Percentiles rank a stretch among this genome's conserved stretches.
Conservation (phyloP, 2,113 vertebrate species). For the Sciurus niger region DNA sequence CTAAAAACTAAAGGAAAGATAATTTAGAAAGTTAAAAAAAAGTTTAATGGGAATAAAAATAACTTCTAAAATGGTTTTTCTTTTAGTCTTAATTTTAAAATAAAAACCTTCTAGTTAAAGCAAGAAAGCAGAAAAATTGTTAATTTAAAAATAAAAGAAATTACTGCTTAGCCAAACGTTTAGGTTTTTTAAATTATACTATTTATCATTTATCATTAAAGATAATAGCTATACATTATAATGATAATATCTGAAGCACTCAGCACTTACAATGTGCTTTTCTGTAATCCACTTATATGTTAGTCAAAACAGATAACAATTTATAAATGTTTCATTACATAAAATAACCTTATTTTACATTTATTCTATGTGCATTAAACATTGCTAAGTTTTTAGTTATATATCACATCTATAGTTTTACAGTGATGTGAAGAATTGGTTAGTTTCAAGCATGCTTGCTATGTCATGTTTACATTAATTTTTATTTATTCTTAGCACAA, state of each 20-base stretch:
- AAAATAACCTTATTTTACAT: constrained; percentile 59
- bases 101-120: constrained; percentile 80
- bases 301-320: constrained; percentile 78
- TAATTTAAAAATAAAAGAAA: constrained; percentile 84
- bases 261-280: constrained; percentile 65
- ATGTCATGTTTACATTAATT: constrained; percentile 81
- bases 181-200: constrained; percentile 70
- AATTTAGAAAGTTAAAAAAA: constrained; percentile 89
- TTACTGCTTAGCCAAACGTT: constrained; percentile 80
- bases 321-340: constrained; percentile 81
- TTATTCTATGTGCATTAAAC: constrained; percentile 69
- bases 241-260: constrained; percentile 58
- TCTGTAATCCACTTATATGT: constrained; percentile 67
- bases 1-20: constrained; percentile 91
- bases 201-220: constrained; percentile 83
- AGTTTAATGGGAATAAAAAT: constrained; percentile 88
- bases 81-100: constrained; percentile 81
- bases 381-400: constrained; percentile 75
- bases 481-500: constrained; percentile 74
- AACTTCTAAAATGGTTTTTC: constrained; percentile 84
- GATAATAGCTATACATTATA: constrained; percentile 74
- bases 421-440: constrained; percentile 79
- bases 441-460: constrained; percentile 82
- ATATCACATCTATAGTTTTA: constrained; percentile 74
- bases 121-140: constrained; percentile 67